A percentile compares a stretch with the other conserved stretches of the same genome.
These are phyloP conservation scores for Drosophila takahashii DNA, from an alignment of 1,140 invertebrate genomes.

Conservation along the genomic window DNA sequence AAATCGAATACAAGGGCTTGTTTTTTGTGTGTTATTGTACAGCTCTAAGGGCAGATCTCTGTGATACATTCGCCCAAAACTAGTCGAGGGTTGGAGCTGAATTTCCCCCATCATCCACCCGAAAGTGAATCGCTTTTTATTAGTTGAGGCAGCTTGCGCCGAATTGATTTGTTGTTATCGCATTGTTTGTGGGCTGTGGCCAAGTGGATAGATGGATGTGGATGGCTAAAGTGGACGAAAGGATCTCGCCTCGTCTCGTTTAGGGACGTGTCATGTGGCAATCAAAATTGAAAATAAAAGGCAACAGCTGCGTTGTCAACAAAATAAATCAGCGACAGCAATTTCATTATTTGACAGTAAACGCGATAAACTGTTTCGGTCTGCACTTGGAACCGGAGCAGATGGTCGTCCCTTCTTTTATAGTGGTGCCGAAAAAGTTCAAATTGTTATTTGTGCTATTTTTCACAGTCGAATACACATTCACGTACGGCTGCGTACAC, in stretches of 20 bases:
- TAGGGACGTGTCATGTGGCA: slow-evolving; percentile 54
- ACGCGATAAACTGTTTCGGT: slow-evolving; percentile 78
- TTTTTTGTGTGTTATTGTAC: slow-evolving; percentile 18
- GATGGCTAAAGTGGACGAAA: slow-evolving; percentile 30
- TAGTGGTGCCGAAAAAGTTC: slow-evolving; percentile 30
- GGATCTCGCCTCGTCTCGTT: slow-evolving; percentile 30
- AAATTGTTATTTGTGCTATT: slow-evolving; percentile 35
- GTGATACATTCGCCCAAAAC: slow-evolving; percentile 40
- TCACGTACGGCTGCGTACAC: slow-evolving; percentile 52
- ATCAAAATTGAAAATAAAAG: slow-evolving; percentile 84
- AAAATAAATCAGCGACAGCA: slow-evolving; percentile 80
- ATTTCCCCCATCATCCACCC: slow-evolving; percentile 12
- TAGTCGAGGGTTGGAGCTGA: slow-evolving; percentile 32
- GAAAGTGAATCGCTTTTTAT: slow-evolving; percentile 73
- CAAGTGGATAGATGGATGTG: slow-evolving; percentile 53
- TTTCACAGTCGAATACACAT: slow-evolving; percentile 45
- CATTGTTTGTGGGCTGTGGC: slow-evolving; percentile 69
- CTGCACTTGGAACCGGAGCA: slow-evolving; percentile 26
- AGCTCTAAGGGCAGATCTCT: slow-evolving; percentile 17
- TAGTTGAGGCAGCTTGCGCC: slow-evolving; percentile 81
- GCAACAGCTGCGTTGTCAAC: slow-evolving; percentile 80
- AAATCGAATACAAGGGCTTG: not conserved
- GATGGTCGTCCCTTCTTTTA: slow-evolving; percentile 22
- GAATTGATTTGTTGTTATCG: slow-evolving; percentile 83
- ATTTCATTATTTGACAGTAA: slow-evolving; percentile 84